phyloP scores from a whole-genome alignment of 2,797 vertebrate species.

The Macropus fuliginosus region DNA sequence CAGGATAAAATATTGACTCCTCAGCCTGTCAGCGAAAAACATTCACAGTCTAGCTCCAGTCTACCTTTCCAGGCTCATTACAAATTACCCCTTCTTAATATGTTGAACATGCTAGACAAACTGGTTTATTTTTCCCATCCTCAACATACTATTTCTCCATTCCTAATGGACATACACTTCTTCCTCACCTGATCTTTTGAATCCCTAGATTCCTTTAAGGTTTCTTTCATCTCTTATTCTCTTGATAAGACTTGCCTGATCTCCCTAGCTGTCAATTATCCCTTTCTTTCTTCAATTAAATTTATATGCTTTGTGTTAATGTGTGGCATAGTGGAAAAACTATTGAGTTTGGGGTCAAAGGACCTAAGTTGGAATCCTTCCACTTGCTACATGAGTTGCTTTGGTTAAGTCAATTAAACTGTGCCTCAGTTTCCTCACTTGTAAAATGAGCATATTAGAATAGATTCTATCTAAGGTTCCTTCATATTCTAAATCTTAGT shows the following conservation, averaged over 20 bases:
- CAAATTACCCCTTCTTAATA: too few relatives aligned
- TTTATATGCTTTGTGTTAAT: background rate
- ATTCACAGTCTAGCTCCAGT: background rate
- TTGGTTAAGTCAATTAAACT: background rate
- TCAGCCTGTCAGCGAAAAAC: background rate
- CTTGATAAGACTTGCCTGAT: background rate
- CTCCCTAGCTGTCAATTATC: background rate
- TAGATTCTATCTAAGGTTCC: background rate
- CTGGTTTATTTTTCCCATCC: background rate
- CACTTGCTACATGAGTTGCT: background rate
- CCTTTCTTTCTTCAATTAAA: background rate
- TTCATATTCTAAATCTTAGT: background rate
- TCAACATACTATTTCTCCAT: background rate
- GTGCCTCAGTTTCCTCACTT: background rate
- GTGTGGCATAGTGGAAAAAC: background rate
- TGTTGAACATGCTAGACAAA: too few relatives aligned
- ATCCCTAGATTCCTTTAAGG: background rate
- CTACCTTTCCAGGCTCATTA: too few relatives aligned
- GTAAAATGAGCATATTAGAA: background rate
- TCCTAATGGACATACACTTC: background rate
- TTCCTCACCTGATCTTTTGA: background rate
- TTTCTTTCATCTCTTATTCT: background rate
- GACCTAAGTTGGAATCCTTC: background rate
- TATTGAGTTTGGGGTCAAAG: background rate
- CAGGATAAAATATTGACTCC: background rate